Percentiles rank a stretch among this genome's conserved stretches.
These are phyloP conservation scores for Oncorhynchus mykiss DNA, from an alignment of 2,113 vertebrate species.

Conservation along the genomic window DNA sequence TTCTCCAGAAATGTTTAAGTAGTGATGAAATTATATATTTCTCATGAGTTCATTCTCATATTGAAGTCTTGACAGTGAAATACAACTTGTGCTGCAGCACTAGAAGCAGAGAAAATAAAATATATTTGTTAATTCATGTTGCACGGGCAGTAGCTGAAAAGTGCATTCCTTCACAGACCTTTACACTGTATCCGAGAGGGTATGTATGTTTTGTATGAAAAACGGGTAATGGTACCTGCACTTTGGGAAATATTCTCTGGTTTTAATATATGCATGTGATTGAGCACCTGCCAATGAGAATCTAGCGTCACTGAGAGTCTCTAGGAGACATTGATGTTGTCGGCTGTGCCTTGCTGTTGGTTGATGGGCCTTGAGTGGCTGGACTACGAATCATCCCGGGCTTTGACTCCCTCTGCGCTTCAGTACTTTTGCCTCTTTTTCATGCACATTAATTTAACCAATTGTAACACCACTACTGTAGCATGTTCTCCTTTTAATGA, in stretches of 20 bases:
- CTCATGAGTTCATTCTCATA: too few relatives aligned
- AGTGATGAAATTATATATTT: too few relatives aligned
- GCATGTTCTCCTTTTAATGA: slow-evolving; percentile 69
- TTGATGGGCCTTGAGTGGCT: slow-evolving; percentile 62
- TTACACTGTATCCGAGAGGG: slow-evolving; percentile 18
- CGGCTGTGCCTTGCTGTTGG: slow-evolving; percentile 78
- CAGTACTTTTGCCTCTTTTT: slow-evolving; percentile 49
- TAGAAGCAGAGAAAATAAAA: too few relatives aligned
- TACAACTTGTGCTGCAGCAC: too few relatives aligned
- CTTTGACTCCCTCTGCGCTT: slow-evolving; percentile 69
- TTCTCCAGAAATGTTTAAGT: too few relatives aligned
- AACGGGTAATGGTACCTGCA: slow-evolving; percentile 71
- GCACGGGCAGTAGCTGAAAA: slow-evolving; percentile 5
- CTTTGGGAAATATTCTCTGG: slow-evolving; percentile 59
- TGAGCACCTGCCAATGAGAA: slow-evolving; percentile 72
- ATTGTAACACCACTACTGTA: slow-evolving; percentile 3
- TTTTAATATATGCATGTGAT: slow-evolving; percentile 71
- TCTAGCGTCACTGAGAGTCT: slow-evolving; percentile 66
- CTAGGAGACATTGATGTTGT: slow-evolving; percentile 75
- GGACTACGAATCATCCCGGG: slow-evolving; percentile 71
- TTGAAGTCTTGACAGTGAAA: too few relatives aligned
- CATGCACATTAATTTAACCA: slow-evolving; percentile 74
- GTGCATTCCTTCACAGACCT: slow-evolving; percentile 21
- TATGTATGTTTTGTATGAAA: slow-evolving; percentile 69
- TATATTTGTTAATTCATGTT: too few relatives aligned